Percentiles rank a stretch among this genome's conserved stretches.
These are phyloP conservation scores for Celastrina argiolus DNA, from an alignment of 2,888 invertebrate genomes.

Conservation along the genomic window DNA sequence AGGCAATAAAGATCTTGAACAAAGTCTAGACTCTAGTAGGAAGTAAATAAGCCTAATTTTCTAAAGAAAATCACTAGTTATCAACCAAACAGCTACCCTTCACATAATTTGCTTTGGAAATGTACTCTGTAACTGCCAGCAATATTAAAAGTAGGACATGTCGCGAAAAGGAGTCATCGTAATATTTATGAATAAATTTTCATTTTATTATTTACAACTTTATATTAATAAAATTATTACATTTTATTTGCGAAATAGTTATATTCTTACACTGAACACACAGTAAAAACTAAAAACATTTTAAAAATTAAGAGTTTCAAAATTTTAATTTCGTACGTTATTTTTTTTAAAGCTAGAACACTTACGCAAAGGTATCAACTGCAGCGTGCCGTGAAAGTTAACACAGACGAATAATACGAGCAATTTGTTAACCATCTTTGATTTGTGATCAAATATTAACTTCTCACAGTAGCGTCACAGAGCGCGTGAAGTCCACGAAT, in stretches of 20 bases:
- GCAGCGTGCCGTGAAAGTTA: constrained; percentile 53
- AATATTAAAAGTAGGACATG: not conserved
- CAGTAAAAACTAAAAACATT: not conserved
- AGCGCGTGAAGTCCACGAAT: constrained; percentile 47
- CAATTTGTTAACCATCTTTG: constrained; percentile 24
- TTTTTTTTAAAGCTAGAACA: constrained; percentile 32
- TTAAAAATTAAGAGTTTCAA: not conserved
- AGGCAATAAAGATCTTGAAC: no score
- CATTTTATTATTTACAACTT: no score
- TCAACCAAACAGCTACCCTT: not conserved
- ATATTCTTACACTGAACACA: no score
- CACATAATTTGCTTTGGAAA: not conserved
- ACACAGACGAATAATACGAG: constrained; percentile 45
- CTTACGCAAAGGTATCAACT: constrained; percentile 66
- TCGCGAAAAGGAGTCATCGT: not conserved
- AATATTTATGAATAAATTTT: not conserved
- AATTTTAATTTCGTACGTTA: not conserved
- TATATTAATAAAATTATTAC: not conserved
- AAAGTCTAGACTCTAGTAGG: no score
- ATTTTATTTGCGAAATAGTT: not conserved
- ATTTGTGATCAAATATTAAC: constrained; percentile 24
- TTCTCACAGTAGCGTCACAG: constrained; percentile 42
- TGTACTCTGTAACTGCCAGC: not conserved
- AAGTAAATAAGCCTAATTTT: not conserved
- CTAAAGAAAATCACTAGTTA: not conserved